Evolutionary conservation across 2,888 invertebrate genomes (phyloP), one percentile per base, ranked within the genome.

Genomic region (Idaea biselata): DNA sequence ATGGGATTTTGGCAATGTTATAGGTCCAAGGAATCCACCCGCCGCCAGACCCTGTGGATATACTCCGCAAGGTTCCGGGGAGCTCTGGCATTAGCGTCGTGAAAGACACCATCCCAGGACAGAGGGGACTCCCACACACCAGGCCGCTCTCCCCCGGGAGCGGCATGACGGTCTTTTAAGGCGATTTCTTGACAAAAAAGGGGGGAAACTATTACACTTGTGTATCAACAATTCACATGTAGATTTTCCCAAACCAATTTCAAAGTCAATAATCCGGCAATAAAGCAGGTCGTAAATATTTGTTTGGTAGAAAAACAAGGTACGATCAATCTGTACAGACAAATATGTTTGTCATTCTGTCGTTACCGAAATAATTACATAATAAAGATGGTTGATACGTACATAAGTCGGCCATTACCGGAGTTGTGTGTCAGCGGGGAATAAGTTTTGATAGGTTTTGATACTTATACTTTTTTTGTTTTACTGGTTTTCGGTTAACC

Each of bases 331-430:
- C 65, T 60, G 69, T 68, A 69, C 72, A 76, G 72, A 78, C 76
- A 79, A 80, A 79, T 76, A 78, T 77, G 76, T 79, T 79, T 79
- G 80, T 80, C 78, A 77, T 78, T 78, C 74, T 73, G 60, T n/a
- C 16, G 54, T 63, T 58, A 58, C 67, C 77, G 75, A 81, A 79
- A 81, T 82, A 82, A 81, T 82, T 80, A 80, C 81, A 76, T 74
- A 78, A 80, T 80, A 81, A 78, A 80, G 75, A 80, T 81, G 74
- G 76, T 72, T 74, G 76, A 79, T 79, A 80, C 72, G 75, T 71
- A 68, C 65, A 68, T 68, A 74, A 25, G 25, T 25, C 11, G 44
- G 44, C 44, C 44, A 44, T 44, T 44, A 44, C 44, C 3, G 7
- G 44, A 44, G 44, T 14, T 44, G 44, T 44, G 44, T 44, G 44